Conservation (phyloP, 2,888 invertebrate genomes). For the Adelphocoris suturalis region DNA sequence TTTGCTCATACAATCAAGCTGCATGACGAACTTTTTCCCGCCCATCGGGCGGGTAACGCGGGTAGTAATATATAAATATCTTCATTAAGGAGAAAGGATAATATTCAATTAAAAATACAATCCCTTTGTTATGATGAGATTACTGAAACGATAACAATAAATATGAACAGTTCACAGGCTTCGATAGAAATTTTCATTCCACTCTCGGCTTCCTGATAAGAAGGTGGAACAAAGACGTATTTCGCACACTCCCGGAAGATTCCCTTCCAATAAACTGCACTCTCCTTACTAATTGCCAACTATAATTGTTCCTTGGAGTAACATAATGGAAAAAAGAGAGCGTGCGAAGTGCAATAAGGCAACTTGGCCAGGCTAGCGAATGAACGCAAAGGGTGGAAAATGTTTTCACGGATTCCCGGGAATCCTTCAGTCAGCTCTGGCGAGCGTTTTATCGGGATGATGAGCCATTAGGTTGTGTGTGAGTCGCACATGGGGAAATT, state of each 20-base stretch:
- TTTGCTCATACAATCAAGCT: too few species aligned
- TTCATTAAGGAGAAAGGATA: too few species aligned
- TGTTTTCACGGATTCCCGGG: background rate
- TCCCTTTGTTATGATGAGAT: too few species aligned
- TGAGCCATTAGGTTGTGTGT: slow-evolving; percentile 12
- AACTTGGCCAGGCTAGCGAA: background rate
- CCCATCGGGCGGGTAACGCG: too few species aligned
- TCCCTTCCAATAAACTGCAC: slow-evolving; percentile 19
- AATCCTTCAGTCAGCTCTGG: too few species aligned
- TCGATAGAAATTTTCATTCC: background rate
- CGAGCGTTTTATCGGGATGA: background rate
- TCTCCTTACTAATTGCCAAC: slow-evolving; percentile 15
- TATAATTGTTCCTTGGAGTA: slow-evolving; percentile 6
- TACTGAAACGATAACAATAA: too few species aligned
- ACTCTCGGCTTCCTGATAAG: background rate
- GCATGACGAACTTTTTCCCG: too few species aligned
- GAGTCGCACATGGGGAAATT: background rate
- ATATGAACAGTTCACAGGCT: too few species aligned
- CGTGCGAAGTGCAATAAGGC: slow-evolving; percentile 16
- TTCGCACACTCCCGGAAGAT: background rate
- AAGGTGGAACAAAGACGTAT: background rate
- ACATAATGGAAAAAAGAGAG: background rate
- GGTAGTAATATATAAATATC: too few species aligned
- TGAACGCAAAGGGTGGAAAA: background rate
- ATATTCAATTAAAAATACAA: too few species aligned